Percentiles rank a stretch among this genome's conserved stretches.
These are phyloP conservation scores for Oscheius sp. DNA, from an alignment of 1,140 invertebrate species.

Conservation along the genomic window DNA sequence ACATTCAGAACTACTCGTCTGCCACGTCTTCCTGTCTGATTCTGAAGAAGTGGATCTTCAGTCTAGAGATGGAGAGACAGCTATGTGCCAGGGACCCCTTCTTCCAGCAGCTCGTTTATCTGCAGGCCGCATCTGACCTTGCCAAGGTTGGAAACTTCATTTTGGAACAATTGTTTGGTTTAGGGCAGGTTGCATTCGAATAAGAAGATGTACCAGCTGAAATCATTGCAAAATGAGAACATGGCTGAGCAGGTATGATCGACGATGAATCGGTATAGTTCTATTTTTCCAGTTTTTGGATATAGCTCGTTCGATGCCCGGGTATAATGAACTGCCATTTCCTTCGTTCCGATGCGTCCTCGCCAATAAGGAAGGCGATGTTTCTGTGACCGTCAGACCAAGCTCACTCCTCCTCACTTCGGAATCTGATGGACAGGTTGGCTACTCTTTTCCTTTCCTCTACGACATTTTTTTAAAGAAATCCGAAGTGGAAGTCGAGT, in stretches of 20 bases:
- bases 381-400: not conserved
- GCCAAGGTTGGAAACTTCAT: slow-evolving; percentile 42
- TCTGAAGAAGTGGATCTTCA: slow-evolving; percentile 90
- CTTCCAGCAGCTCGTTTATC: slow-evolving; percentile 51
- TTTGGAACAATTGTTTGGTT: not conserved
- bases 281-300: slow-evolving; percentile 15
- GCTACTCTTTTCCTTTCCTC: not conserved
- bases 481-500: slow-evolving; percentile 31
- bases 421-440: not conserved
- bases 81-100: slow-evolving; percentile 29
- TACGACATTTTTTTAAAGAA: slow-evolving; percentile 12
- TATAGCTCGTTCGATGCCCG: not conserved
- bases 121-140: slow-evolving; percentile 54
- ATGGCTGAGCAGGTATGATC: slow-evolving; percentile 35
- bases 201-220: slow-evolving; percentile 57
- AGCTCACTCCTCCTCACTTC: not conserved
- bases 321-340: slow-evolving; percentile 28
- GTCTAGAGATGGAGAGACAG: slow-evolving; percentile 64
- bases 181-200: slow-evolving; percentile 29
- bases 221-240: slow-evolving; percentile 57
- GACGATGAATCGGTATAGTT: too few species aligned
- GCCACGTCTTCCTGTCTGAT: slow-evolving; percentile 91
- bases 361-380: slow-evolving; percentile 15
- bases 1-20: slow-evolving; percentile 99
- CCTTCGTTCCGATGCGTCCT: slow-evolving; percentile 10